Percentiles rank a stretch among this genome's conserved stretches.
phyloP scores from a whole-genome alignment of 2,888 invertebrate genomes.

The Piscicola geometra region DNA sequence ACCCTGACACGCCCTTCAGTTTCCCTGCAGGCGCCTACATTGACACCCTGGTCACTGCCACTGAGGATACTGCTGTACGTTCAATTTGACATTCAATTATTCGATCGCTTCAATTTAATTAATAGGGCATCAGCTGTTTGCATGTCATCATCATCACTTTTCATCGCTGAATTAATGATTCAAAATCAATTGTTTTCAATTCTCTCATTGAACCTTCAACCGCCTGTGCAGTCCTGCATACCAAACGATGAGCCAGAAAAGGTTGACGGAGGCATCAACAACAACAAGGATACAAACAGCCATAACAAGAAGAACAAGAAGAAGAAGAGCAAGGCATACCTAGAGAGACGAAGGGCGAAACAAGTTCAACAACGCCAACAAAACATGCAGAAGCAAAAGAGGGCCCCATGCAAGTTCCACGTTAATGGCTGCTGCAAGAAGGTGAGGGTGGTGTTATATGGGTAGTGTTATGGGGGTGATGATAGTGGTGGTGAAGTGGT shows the following conservation, averaged over 20 bases:
- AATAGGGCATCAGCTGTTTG: too few relatives aligned
- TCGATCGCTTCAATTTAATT: too few relatives aligned
- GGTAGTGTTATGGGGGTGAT: too few relatives aligned
- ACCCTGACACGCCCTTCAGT: too few relatives aligned
- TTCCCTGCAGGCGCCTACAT: too few relatives aligned
- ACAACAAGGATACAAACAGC: too few relatives aligned
- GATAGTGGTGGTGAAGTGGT: too few relatives aligned
- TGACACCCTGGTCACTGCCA: background rate
- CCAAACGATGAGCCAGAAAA: too few relatives aligned
- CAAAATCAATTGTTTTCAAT: background rate
- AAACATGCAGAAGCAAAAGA: background rate
- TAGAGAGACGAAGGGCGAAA: slow-evolving; percentile 6
- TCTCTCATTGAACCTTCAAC: background rate
- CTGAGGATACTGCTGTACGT: background rate
- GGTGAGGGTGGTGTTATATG: background rate
- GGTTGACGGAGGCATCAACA: too few relatives aligned
- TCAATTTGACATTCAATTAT: too few relatives aligned
- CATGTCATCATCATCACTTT: too few relatives aligned
- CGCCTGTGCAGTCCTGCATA: background rate
- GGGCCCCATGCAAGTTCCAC: slow-evolving; percentile 18
- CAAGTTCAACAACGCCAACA: background rate
- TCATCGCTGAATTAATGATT: background rate
- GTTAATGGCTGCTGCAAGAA: slow-evolving; percentile 22
- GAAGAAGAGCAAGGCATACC: slow-evolving; percentile 2
- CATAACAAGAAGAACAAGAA: slow-evolving; percentile 1